Evolutionary conservation across 2,797 vertebrate species (phyloP).

Genomic region (Cryptoprocta ferox): DNA sequence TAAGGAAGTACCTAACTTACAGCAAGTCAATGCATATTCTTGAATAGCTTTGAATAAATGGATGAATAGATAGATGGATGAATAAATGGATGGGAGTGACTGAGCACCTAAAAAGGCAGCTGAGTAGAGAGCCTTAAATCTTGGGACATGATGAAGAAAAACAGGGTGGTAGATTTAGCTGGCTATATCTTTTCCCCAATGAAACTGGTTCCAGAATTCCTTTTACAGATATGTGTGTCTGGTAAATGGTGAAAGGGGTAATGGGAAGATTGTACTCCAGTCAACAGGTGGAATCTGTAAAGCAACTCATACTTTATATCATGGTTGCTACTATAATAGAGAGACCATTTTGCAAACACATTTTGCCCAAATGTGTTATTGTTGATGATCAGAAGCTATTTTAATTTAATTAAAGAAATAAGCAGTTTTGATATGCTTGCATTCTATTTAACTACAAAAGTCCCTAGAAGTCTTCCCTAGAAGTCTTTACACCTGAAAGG

Average conservation of each 20-base stretch:
- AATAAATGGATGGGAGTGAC: neutral
- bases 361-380: neutral
- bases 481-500: neutral
- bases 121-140: neutral
- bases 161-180: neutral
- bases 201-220: neutral
- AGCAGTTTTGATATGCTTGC: neutral
- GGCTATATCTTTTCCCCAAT: neutral
- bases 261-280: neutral
- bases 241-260: neutral
- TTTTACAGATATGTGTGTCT: neutral
- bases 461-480: neutral
- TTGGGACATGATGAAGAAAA: neutral
- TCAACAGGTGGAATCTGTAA: neutral
- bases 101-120: neutral
- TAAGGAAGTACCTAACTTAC: neutral
- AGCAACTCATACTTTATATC: neutral
- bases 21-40: neutral
- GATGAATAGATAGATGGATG: neutral
- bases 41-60: neutral
- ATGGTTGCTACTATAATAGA: neutral
- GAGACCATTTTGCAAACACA: neutral
- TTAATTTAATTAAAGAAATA: conserved; percentile 16
- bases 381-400: neutral
- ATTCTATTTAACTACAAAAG: neutral